These are phyloP conservation scores for Rhinolophus ferrumequinum DNA, from an alignment of 2,113 vertebrate species.

Conservation along the genomic window DNA sequence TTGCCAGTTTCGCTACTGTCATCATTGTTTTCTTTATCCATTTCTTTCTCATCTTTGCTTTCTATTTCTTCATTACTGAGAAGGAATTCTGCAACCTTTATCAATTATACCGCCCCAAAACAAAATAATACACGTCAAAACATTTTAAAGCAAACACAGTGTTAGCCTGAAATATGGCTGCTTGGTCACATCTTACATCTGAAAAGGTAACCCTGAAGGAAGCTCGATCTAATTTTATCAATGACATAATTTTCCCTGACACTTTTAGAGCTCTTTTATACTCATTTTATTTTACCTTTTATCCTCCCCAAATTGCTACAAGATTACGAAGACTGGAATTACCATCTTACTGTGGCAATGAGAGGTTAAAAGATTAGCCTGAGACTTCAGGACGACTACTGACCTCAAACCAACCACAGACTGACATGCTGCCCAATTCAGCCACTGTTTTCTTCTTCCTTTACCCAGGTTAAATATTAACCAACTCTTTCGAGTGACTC, in stretches of 20 bases:
- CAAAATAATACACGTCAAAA: conserved; percentile 55
- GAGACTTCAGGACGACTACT: background rate
- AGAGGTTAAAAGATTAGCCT: background rate
- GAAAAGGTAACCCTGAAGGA: background rate
- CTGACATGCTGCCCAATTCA: background rate
- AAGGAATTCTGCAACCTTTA: conserved; percentile 89
- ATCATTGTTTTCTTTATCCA: conserved; percentile 82
- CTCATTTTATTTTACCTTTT: background rate
- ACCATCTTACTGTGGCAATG: background rate
- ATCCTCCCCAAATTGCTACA: background rate
- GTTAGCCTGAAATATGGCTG: background rate
- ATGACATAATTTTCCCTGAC: background rate
- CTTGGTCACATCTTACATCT: background rate
- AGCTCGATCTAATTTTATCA: background rate
- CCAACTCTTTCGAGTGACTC: background rate
- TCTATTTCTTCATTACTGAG: conserved; percentile 87
- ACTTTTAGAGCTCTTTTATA: conserved; percentile 5
- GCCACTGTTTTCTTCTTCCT: background rate
- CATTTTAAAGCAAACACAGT: conserved; percentile 1
- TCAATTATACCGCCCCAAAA: conserved; percentile 19
- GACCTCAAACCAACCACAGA: conserved; percentile 8
- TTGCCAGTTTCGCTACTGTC: conserved; percentile 80
- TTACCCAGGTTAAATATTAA: background rate
- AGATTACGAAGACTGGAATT: background rate
- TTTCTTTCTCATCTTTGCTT: conserved; percentile 82